Percentiles rank a stretch among this genome's conserved stretches.
Evolutionary conservation across 2,888 invertebrate species (phyloP).

Genomic region (Caenorhabditis sp.): DNA sequence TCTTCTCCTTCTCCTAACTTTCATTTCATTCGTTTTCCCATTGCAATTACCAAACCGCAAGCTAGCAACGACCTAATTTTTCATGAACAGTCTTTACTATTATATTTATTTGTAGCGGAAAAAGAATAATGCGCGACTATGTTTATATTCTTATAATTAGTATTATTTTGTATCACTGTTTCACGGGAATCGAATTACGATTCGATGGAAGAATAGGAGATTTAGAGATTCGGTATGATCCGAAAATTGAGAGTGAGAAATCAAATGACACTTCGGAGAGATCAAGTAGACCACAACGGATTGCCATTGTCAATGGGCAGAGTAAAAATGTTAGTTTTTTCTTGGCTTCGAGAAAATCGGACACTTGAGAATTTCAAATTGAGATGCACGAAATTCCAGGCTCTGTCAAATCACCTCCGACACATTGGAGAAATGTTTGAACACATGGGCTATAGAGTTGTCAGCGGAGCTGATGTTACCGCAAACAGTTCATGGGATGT

Average conservation of each 20-base stretch:
- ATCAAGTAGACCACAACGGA: conserved; percentile 10
- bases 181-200: conserved; percentile 3
- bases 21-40: background rate
- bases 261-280: background rate
- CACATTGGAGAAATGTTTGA: conserved; percentile 84
- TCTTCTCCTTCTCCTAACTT: background rate
- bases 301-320: conserved; percentile 57
- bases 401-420: conserved; percentile 77
- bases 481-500: conserved; percentile 80
- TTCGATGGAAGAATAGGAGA: conserved; percentile 26
- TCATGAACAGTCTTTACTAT: background rate
- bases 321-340: conserved; percentile 51
- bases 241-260: background rate
- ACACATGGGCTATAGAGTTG: conserved; percentile 78
- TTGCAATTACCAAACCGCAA: background rate
- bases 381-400: conserved; percentile 42
- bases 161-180: background rate
- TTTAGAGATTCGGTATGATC: conserved; percentile 23
- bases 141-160: background rate
- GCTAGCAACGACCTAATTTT: background rate
- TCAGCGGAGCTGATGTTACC: conserved; percentile 8
- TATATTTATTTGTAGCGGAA: background rate
- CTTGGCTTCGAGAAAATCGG: too few species aligned
- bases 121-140: background rate
- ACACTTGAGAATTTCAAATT: too few species aligned